Evolutionary conservation across 2,888 invertebrate species (phyloP).

Genomic region (Priocnemis perturbator): DNA sequence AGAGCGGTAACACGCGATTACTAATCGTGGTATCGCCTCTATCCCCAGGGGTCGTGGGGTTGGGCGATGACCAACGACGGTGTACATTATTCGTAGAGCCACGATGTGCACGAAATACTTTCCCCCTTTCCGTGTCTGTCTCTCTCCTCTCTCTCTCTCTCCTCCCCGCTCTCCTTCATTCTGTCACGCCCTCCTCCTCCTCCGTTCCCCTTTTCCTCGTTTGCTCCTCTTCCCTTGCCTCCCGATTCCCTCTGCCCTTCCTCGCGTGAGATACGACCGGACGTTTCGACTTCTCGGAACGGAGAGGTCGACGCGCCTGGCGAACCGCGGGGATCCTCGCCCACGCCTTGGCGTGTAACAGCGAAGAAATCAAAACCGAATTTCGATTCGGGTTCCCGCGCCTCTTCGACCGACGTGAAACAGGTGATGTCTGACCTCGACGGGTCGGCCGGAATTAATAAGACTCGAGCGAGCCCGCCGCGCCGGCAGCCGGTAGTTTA

Average conservation of each 20-base stretch:
- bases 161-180: conserved; percentile 1
- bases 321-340: conserved; percentile 61
- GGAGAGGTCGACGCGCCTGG: conserved; percentile 57
- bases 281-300: conserved; percentile 63
- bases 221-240: conserved; percentile 19
- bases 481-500: too few relatives aligned
- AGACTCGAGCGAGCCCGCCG: too few relatives aligned
- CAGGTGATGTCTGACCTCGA: conserved; percentile 40
- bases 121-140: not conserved
- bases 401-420: conserved; percentile 34
- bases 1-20: conserved; percentile 57
- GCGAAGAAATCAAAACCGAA: conserved; percentile 53
- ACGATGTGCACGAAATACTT: conserved; percentile 51
- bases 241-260: not conserved
- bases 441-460: not conserved
- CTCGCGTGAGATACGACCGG: conserved; percentile 54
- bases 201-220: conserved; percentile 6
- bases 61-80: conserved; percentile 58
- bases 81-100: conserved; percentile 57
- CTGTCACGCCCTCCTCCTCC: too few relatives aligned
- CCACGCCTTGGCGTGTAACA: conserved; percentile 53
- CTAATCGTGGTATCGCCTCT: conserved; percentile 61
- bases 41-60: conserved; percentile 56
- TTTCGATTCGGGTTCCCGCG: conserved; percentile 43
- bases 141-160: too few relatives aligned